Conservation (phyloP, 2,113 vertebrate genomes). For the Aix galericulata region DNA sequence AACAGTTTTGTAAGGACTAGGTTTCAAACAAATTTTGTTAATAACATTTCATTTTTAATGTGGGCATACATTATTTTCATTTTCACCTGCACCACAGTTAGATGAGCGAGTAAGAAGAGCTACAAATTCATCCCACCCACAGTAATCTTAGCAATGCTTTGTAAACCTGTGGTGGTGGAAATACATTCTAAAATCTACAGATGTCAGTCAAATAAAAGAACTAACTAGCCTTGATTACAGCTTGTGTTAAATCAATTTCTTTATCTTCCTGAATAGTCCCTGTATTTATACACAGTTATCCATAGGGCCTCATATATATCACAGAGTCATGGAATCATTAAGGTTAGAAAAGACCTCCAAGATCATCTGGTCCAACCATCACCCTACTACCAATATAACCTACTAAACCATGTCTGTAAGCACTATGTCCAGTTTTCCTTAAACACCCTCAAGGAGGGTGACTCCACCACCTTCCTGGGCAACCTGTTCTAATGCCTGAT, state of each 20-base stretch:
- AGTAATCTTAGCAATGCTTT: neutral
- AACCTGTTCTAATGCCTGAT: no score
- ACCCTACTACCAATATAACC: no score
- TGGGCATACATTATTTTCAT: neutral
- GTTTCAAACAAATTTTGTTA: neutral
- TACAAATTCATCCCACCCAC: neutral
- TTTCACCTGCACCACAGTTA: neutral
- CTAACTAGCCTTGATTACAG: neutral
- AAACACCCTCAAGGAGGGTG: no score
- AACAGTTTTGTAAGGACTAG: neutral
- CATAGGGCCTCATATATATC: neutral
- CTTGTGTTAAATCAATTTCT: neutral
- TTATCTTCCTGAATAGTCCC: neutral
- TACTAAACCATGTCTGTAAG: no score
- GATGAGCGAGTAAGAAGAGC: neutral
- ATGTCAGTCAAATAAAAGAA: neutral
- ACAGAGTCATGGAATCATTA: no score
- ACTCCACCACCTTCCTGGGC: no score
- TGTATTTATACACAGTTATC: neutral
- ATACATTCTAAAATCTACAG: neutral
- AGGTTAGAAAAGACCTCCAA: no score
- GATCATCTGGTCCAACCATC: no score
- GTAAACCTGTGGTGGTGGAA: neutral
- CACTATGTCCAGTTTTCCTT: no score
- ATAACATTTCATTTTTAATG: neutral